phyloP scores from a whole-genome alignment of 2,888 invertebrate species.

The Opisthograptis luteolata region DNA sequence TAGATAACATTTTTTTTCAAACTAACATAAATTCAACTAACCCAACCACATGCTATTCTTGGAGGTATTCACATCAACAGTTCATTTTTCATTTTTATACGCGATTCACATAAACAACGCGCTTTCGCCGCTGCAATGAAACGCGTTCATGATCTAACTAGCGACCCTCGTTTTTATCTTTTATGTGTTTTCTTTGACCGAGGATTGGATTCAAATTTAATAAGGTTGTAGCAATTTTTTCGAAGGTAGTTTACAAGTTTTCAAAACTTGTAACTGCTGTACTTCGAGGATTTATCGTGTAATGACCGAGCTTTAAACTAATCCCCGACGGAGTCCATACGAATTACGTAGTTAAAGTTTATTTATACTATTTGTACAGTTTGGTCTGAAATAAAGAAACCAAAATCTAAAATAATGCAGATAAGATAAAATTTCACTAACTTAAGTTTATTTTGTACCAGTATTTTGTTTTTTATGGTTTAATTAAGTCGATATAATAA shows the following conservation, averaged over 20 bases:
- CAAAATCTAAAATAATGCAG: no score
- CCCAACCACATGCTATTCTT: constrained; percentile 22
- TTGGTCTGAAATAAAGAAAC: no score
- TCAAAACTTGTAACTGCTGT: no score
- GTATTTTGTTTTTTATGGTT: no score
- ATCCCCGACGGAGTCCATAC: no score
- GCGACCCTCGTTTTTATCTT: constrained; percentile 18
- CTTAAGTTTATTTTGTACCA: no score
- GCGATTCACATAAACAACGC: constrained; percentile 16
- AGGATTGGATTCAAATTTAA: constrained; percentile 8
- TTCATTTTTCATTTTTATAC: constrained; percentile 25
- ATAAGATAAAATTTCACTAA: no score
- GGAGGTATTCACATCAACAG: constrained; percentile 24
- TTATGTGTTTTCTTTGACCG: constrained; percentile 15
- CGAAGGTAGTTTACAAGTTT: constrained; percentile 2
- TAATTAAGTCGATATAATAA: no score
- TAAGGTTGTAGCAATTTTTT: constrained; percentile 4
- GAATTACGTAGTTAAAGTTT: no score
- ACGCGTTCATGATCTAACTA: constrained; percentile 19
- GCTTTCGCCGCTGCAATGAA: constrained; percentile 14
- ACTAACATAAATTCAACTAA: constrained; percentile 2
- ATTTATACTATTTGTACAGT: no score
- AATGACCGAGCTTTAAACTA: no score
- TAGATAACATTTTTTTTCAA: constrained; percentile 12
- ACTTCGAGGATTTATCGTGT: no score